Percentiles rank a stretch among this genome's conserved stretches.
Conservation (phyloP, 2,113 vertebrate species). For the Cariama cristata region DNA sequence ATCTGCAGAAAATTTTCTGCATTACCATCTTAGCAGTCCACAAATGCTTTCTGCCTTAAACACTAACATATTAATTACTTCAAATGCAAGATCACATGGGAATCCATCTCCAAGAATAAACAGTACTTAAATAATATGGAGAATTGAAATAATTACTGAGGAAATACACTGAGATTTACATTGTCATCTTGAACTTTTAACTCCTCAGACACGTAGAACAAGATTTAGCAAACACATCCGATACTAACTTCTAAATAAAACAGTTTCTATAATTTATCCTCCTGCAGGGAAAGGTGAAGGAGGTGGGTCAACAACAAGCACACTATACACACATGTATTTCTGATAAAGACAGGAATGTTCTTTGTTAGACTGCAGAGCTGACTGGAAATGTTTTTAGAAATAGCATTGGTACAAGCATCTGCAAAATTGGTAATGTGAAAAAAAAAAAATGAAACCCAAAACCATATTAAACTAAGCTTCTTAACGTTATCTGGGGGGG, state of each 20-base stretch:
- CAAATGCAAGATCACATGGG: not conserved
- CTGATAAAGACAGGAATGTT: not conserved
- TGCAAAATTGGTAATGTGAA: not conserved
- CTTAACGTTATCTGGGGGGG: not conserved
- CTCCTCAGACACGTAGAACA: not conserved
- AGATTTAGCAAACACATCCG: not conserved
- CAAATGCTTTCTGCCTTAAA: not conserved
- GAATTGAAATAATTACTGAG: not conserved
- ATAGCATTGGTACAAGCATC: not conserved
- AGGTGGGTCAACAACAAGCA: not conserved
- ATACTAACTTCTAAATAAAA: not conserved
- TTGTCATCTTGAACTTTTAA: not conserved
- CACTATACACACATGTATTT: accelerated
- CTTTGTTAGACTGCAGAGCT: not conserved
- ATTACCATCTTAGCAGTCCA: not conserved
- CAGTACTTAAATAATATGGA: not conserved
- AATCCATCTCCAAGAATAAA: not conserved
- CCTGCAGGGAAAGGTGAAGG: not conserved
- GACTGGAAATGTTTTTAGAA: not conserved
- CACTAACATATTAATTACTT: not conserved
- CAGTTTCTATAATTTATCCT: not conserved
- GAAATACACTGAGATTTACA: not conserved
- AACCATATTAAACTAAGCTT: not conserved
- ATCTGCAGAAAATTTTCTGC: not conserved
- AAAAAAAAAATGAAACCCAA: not conserved